Evolutionary conservation across 2,113 vertebrate genomes (phyloP).

Genomic region (Gobio gobio): DNA sequence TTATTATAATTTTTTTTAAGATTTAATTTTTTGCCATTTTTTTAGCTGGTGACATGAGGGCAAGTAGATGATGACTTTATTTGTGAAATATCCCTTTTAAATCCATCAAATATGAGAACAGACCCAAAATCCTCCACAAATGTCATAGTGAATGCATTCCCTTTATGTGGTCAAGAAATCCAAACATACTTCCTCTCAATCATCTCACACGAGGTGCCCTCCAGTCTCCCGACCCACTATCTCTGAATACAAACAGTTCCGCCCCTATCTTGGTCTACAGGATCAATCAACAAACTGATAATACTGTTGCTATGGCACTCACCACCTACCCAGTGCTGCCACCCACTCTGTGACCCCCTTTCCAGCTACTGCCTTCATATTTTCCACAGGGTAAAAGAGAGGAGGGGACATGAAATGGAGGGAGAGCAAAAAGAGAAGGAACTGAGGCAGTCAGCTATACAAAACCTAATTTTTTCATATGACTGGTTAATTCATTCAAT

Average conservation of each 20-base stretch:
- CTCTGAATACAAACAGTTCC: conserved; percentile 5
- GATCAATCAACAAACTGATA: conserved; percentile 56
- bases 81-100: not conserved
- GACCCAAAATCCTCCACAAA: not conserved
- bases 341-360: conserved; percentile 50
- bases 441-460: not conserved
- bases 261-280: conserved; percentile 5
- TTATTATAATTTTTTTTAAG: too few species aligned
- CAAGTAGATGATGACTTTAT: not conserved
- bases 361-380: conserved; percentile 46
- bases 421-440: conserved; percentile 10
- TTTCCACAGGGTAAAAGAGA: conserved; percentile 34
- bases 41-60: not conserved
- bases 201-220: conserved; percentile 19
- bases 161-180: conserved; percentile 15
- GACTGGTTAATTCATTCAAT: conserved; percentile 50
- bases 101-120: not conserved
- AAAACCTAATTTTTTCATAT: not conserved
- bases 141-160: not conserved
- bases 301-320: conserved; percentile 49
- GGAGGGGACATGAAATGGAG: not conserved
- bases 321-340: conserved; percentile 42
- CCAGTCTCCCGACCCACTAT: conserved; percentile 11
- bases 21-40: too few species aligned
- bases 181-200: conserved; percentile 4